These are phyloP conservation scores for Chelon auratus DNA, from an alignment of 2,797 vertebrate species.

Conservation along the genomic window DNA sequence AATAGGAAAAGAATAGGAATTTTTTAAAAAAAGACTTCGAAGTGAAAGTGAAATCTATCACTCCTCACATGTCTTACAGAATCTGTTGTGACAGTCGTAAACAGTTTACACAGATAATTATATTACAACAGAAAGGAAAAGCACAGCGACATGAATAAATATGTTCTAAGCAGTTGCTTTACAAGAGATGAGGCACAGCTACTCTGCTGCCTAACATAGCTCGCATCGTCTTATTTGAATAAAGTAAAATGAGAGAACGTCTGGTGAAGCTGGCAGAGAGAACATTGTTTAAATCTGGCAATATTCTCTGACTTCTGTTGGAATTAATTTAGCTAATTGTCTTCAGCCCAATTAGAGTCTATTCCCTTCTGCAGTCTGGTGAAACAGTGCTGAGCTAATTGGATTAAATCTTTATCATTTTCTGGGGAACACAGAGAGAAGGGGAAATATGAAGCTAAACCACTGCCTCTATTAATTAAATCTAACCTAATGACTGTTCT, in stretches of 20 bases:
- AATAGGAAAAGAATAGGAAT: background rate
- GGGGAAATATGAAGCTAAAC: conserved; percentile 78
- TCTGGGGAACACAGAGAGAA: conserved; percentile 79
- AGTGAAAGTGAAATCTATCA: conserved; percentile 8
- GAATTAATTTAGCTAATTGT: conserved; percentile 89
- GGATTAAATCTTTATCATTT: conserved; percentile 90
- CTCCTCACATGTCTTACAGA: conserved; percentile 8
- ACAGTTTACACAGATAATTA: conserved; percentile 60
- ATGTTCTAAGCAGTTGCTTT: conserved; percentile 68
- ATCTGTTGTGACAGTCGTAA: conserved; percentile 35
- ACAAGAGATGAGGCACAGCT: conserved; percentile 72
- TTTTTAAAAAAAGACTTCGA: background rate
- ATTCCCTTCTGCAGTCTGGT: conserved; percentile 83
- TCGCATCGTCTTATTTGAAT: conserved; percentile 72
- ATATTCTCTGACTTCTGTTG: conserved; percentile 84
- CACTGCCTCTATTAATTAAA: conserved; percentile 82
- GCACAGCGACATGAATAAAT: conserved; percentile 69
- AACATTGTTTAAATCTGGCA: conserved; percentile 83
- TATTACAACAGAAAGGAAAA: conserved; percentile 69
- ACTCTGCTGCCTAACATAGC: conserved; percentile 70
- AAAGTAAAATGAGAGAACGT: conserved; percentile 74
- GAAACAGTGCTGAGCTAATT: conserved; percentile 86
- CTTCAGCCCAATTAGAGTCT: conserved; percentile 88
- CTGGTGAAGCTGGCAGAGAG: conserved; percentile 70
- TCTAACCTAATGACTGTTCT: conserved; percentile 80